Conservation (phyloP, 2,797 vertebrate species). For the Lutjanus argentimaculatus region DNA sequence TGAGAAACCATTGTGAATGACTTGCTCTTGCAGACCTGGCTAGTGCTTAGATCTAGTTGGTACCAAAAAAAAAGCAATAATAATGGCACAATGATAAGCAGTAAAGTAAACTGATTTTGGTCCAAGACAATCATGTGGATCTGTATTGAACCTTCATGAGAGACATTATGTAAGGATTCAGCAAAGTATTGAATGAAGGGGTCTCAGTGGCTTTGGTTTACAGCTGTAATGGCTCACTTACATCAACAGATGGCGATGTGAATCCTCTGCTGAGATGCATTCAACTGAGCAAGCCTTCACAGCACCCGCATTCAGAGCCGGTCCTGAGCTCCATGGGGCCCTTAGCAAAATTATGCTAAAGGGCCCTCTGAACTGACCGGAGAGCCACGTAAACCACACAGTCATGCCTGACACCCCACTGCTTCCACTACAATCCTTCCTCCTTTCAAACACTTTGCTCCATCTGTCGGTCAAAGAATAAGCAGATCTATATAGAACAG, state of each 20-base stretch:
- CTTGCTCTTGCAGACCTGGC: conserved; percentile 35
- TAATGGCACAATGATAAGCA: neutral
- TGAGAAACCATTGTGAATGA: conserved; percentile 33
- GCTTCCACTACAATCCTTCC: too few species aligned
- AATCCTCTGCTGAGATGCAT: conserved; percentile 28
- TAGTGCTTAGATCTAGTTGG: neutral
- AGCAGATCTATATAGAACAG: too few species aligned
- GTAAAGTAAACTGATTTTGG: neutral
- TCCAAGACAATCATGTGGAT: neutral
- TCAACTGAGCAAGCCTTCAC: neutral
- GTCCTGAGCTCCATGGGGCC: too few species aligned
- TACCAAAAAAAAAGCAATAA: neutral
- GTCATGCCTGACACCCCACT: too few species aligned
- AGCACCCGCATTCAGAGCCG: neutral
- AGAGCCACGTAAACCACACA: too few species aligned
- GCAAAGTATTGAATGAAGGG: neutral
- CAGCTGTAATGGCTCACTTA: conserved; percentile 24
- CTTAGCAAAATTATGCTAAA: too few species aligned
- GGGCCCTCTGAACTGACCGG: too few species aligned
- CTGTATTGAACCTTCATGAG: neutral
- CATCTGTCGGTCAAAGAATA: too few species aligned
- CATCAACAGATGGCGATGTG: conserved; percentile 69
- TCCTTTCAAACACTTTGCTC: too few species aligned
- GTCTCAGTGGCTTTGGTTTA: neutral
- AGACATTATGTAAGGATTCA: neutral